phyloP scores from a whole-genome alignment of 2,113 vertebrate genomes.

The Pelecanoides urinatrix region DNA sequence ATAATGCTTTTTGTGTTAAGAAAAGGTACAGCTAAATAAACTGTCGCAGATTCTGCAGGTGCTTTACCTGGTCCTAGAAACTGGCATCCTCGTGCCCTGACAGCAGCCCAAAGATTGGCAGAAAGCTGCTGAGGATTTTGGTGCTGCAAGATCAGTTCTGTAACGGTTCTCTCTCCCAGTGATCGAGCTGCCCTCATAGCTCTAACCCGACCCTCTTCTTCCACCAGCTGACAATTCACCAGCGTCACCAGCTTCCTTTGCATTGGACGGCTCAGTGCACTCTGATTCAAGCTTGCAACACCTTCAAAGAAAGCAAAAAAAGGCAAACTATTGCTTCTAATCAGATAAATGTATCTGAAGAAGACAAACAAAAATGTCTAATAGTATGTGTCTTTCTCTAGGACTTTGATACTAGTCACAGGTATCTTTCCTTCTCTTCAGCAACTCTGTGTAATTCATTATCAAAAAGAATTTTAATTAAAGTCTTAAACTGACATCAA shows the following conservation, averaged over 20 bases:
- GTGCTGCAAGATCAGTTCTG: conserved; percentile 81
- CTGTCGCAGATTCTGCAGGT: neutral
- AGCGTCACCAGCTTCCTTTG: conserved; percentile 95
- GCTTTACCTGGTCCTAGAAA: conserved; percentile 80
- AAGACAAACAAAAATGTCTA: neutral
- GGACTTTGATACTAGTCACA: neutral
- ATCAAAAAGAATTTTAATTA: neutral
- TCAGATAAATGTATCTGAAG: neutral
- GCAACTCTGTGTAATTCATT: neutral
- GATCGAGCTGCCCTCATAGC: conserved; percentile 90
- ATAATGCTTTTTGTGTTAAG: neutral
- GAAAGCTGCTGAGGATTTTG: conserved; percentile 85
- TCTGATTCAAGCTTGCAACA: conserved; percentile 85
- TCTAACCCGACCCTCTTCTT: conserved; percentile 92
- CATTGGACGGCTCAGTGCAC: conserved; percentile 93
- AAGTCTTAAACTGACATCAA: neutral
- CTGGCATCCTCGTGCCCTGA: conserved; percentile 82
- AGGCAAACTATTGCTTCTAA: neutral
- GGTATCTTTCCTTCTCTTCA: neutral
- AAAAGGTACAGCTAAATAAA: neutral
- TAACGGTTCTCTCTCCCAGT: conserved; percentile 79
- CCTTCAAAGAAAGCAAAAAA: conserved; percentile 67
- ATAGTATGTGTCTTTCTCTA: neutral
- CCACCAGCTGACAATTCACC: conserved; percentile 95
- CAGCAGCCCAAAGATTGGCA: conserved; percentile 83